Percentiles rank a stretch among this genome's conserved stretches.
Conservation (phyloP, 2,888 invertebrate species). For the Caenorhabditis sp. region DNA sequence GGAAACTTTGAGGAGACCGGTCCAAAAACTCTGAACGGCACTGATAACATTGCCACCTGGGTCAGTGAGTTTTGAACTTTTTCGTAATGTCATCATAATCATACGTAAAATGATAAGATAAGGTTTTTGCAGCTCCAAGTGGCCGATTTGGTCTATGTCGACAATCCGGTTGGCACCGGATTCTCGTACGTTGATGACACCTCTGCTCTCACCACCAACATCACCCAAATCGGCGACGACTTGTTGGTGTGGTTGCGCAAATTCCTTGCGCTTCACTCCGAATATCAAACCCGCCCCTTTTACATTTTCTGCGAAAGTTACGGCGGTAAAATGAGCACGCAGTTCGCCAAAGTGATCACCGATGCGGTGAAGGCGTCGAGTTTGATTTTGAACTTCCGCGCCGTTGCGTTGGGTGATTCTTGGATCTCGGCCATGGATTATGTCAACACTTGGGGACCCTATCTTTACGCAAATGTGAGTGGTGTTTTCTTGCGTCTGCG, state of each 20-base stretch:
- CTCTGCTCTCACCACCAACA: constrained; percentile 46
- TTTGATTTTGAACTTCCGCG: constrained; percentile 76
- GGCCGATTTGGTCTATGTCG: constrained; percentile 85
- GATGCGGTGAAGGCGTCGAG: constrained; percentile 77
- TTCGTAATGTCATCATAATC: neutral
- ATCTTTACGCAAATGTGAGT: constrained; percentile 79
- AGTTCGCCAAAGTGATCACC: constrained; percentile 77
- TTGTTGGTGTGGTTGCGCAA: constrained; percentile 80
- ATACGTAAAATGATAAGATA: neutral
- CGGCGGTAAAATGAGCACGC: constrained; percentile 90
- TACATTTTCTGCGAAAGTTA: constrained; percentile 90
- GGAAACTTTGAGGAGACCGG: constrained; percentile 89
- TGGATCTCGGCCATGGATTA: constrained; percentile 89
- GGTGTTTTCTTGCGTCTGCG: too few relatives aligned
- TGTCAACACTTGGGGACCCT: constrained; percentile 84
- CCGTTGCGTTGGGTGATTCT: constrained; percentile 85
- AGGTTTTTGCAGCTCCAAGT: constrained; percentile 76
- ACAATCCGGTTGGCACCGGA: constrained; percentile 89
- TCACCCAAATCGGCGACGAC: constrained; percentile 78
- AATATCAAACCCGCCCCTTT: constrained; percentile 80
- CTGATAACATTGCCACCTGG: constrained; percentile 82
- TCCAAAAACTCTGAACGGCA: constrained; percentile 78
- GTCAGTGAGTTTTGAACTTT: constrained; percentile 73
- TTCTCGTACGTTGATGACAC: constrained; percentile 78
- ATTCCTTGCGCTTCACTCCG: constrained; percentile 78